A percentile compares a stretch with the other conserved stretches of the same genome.
Conservation (phyloP, 1,140 invertebrate species). For the Sycobia sp. region DNA sequence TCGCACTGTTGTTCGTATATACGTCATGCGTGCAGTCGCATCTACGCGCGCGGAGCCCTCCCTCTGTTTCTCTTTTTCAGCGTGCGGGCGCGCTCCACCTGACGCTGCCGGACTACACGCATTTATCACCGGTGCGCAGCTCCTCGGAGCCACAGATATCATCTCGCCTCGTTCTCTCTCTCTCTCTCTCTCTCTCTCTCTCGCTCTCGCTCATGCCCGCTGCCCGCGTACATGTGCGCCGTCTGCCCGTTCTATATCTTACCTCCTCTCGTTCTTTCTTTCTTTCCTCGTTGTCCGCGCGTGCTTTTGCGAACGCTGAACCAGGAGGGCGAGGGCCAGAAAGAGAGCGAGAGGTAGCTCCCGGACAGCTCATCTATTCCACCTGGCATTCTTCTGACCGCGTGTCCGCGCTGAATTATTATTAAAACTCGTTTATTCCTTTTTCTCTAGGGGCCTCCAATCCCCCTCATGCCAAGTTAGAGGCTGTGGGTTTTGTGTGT, state of each 20-base stretch:
- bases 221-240: no score
- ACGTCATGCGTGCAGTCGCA: not conserved
- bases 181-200: slow-evolving; percentile 36
- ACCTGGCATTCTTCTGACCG: slow-evolving; percentile 32
- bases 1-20: slow-evolving; percentile 23
- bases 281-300: no score
- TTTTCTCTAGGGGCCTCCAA: not conserved
- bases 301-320: no score
- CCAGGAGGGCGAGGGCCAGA: no score
- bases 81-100: slow-evolving; percentile 38
- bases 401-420: slow-evolving; percentile 5
- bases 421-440: slow-evolving; percentile 7
- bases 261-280: no score
- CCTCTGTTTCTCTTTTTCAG: no score
- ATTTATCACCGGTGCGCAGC: slow-evolving; percentile 56
- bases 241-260: no score
- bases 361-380: slow-evolving; percentile 53
- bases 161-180: slow-evolving; percentile 51
- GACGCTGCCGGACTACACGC: slow-evolving; percentile 44
- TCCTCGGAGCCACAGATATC: slow-evolving; percentile 54
- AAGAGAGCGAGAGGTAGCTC: no score
- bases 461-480: no score
- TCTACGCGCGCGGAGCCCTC: slow-evolving; percentile 6
- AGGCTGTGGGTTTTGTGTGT: no score
- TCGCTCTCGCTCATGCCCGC: not conserved